These are phyloP conservation scores for Therioaphis trifolii DNA, from an alignment of 2,888 invertebrate genomes.

Conservation along the genomic window DNA sequence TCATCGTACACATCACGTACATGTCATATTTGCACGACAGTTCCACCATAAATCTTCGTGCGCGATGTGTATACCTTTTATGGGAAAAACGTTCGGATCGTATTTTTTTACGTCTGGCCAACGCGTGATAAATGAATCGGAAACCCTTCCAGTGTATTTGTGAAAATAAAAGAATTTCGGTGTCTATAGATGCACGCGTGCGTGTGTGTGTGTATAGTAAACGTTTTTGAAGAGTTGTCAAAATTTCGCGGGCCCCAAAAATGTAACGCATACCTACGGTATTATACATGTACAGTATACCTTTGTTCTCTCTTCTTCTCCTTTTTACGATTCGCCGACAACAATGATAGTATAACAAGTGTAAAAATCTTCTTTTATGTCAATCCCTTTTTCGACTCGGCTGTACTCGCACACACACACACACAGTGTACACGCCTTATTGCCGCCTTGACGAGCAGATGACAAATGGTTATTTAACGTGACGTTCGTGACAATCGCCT, in stretches of 20 bases:
- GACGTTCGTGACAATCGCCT: constrained; percentile 43
- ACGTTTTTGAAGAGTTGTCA: constrained; percentile 56
- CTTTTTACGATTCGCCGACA: constrained; percentile 10
- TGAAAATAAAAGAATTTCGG: constrained; percentile 32
- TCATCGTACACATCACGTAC: constrained; percentile 26
- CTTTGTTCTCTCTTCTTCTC: background rate
- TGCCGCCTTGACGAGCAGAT: constrained; percentile 40
- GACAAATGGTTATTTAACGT: constrained; percentile 53
- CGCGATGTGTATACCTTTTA: constrained; percentile 23
- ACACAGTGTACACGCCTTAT: background rate
- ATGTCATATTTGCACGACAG: constrained; percentile 53
- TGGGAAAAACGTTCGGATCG: constrained; percentile 10
- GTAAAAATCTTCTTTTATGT: constrained; percentile 47
- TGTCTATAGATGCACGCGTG: too few species aligned
- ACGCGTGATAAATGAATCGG: constrained; percentile 48
- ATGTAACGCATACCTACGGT: background rate
- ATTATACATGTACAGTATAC: background rate
- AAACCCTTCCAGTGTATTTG: constrained; percentile 46
- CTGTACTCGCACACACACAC: too few species aligned
- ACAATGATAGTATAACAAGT: constrained; percentile 26
- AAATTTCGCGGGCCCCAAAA: constrained; percentile 26
- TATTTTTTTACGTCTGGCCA: constrained; percentile 29
- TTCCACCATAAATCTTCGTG: constrained; percentile 49
- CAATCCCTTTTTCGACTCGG: constrained; percentile 36
- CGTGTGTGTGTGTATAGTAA: background rate